phyloP scores from a whole-genome alignment of 2,888 invertebrate genomes.

The Augiades crinisus region DNA sequence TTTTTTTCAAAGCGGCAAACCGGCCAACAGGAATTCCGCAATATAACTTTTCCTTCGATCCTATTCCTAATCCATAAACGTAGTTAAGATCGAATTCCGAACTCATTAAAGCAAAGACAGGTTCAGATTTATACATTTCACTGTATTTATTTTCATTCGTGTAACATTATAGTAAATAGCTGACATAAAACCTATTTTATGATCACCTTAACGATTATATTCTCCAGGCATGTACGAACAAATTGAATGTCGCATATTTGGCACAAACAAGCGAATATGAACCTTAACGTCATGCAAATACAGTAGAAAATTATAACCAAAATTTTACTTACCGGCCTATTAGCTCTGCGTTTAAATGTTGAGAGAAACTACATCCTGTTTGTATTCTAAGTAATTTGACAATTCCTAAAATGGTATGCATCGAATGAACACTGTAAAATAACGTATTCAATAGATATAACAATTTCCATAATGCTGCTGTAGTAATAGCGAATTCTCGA shows the following conservation, averaged over 20 bases:
- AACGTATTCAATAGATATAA: constrained; percentile 20
- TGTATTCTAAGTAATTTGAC: constrained; percentile 23
- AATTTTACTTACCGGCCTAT: background rate
- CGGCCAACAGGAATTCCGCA: no score
- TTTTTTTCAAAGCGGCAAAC: no score
- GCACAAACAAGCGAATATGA: background rate
- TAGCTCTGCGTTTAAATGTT: constrained; percentile 13
- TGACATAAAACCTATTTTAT: constrained; percentile 21
- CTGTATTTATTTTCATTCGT: constrained; percentile 20
- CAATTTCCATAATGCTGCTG: constrained; percentile 5
- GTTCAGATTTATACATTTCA: constrained; percentile 17
- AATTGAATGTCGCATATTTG: constrained; percentile 19
- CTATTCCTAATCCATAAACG: constrained; percentile 20
- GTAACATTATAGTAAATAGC: constrained; percentile 20
- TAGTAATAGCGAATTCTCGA: background rate
- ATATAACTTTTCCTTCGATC: background rate
- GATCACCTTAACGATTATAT: constrained; percentile 23
- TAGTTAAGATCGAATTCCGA: constrained; percentile 8
- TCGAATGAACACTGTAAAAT: constrained; percentile 11
- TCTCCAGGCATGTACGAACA: constrained; percentile 21
- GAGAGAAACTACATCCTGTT: constrained; percentile 24
- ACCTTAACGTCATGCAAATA: background rate
- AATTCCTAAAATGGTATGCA: constrained; percentile 16
- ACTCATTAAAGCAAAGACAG: constrained; percentile 15
- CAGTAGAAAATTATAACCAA: background rate